Base-by-base conservation (phyloP, 2,113 vertebrate genomes). In the Centropristis striata region DNA sequence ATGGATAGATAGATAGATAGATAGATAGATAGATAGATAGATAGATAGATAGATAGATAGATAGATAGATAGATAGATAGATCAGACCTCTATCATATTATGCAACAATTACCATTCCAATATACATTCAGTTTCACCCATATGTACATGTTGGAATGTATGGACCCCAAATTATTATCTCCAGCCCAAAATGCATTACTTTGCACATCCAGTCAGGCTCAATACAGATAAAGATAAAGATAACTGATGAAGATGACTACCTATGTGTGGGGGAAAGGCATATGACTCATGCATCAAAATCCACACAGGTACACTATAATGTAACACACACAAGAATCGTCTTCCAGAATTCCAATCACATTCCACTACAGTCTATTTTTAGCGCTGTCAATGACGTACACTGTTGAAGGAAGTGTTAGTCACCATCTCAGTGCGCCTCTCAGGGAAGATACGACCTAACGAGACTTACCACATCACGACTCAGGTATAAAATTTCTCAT, bases 321-420 rank as follows among this genome's bases (percentile, higher is more conserved):
- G 53, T 13, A 42, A 23, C 51, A 39, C 27, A 42, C 6, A 28
- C 28, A 50, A 20, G 37, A 46, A 32, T 32, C 3, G 2, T 50
- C 28, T 20, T 81, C 3, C n/a, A 71, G 21, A 51, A 82, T 84
- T 88, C 71, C 64, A 57, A 55, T 69, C 84, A 87, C 88, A 80
- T 85, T 86, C 55, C 74, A 60, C 53, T 4, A 14, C 8, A 46
- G 65, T 75, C 83, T 92, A 86, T 86, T 83, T 87, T 88, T 90
- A 84, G 63, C 21, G 13, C 14, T 7, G 25, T 59, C 23, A 18
- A 0, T 90, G 84, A 92, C 82, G 80, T 74, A 70, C 18, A 58
- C 50, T 36, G 11, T 42, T 55, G 23, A 78, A 75, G 57, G 42
- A 61, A 39, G 63, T 77, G 69, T 87, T 86, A 79, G 83, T 83